A percentile compares a stretch with the other conserved stretches of the same genome.
Evolutionary conservation across 2,888 invertebrate genomes (phyloP).

Genomic region (Steinernema carpocapsae): DNA sequence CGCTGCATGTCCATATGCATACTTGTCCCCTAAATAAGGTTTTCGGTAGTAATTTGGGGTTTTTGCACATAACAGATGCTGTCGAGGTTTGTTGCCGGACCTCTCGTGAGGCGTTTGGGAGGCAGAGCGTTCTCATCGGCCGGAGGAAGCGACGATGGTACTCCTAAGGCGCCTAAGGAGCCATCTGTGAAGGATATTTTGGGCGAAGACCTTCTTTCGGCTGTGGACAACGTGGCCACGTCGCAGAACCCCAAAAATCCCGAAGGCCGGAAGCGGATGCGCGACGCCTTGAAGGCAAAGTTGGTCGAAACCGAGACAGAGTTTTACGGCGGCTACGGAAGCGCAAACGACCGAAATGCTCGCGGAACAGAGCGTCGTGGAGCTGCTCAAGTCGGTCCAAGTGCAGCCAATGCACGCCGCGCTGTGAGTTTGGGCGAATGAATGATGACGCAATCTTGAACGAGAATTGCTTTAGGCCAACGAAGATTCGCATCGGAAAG

Average conservation of each 20-base stretch:
- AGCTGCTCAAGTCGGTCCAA: constrained; percentile 42
- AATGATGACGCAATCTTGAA: neutral
- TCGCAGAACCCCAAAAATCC: constrained; percentile 14
- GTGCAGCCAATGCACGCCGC: constrained; percentile 40
- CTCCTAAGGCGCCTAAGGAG: constrained; percentile 3
- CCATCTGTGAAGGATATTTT: constrained; percentile 8
- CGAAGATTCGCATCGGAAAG: constrained; percentile 33
- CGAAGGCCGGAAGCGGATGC: constrained; percentile 6
- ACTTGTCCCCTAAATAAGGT: constrained; percentile 8
- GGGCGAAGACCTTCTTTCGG: neutral
- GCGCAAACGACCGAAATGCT: constrained; percentile 52
- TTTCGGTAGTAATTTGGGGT: neutral
- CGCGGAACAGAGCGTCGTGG: constrained; percentile 37
- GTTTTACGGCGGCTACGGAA: constrained; percentile 51
- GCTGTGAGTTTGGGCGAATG: constrained; percentile 11
- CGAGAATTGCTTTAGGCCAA: neutral
- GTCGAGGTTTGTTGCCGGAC: neutral
- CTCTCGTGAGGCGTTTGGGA: neutral
- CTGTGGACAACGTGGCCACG: neutral
- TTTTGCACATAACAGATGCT: constrained; percentile 5
- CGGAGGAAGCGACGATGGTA: constrained; percentile 1
- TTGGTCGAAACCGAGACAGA: constrained; percentile 47
- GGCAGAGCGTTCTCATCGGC: neutral
- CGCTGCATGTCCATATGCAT: constrained; percentile 15
- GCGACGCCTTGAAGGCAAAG: constrained; percentile 31